These are phyloP conservation scores for Tortricodes alternella DNA, from an alignment of 2,888 invertebrate genomes.

Conservation along the genomic window DNA sequence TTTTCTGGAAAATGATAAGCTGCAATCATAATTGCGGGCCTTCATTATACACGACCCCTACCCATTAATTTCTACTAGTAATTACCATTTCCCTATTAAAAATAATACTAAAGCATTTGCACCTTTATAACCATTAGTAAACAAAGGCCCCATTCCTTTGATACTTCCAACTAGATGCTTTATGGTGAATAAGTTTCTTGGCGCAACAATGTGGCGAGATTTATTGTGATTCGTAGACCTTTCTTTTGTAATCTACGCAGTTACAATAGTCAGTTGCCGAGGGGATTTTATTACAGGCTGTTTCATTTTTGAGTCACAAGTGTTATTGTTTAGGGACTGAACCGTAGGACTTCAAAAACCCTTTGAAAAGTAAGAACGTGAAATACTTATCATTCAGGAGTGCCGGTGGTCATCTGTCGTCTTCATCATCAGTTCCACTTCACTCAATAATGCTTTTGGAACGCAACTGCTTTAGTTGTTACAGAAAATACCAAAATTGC, in stretches of 20 bases:
- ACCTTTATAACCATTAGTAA: not conserved
- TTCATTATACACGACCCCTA: slow-evolving; percentile 4
- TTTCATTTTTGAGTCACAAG: too few relatives aligned
- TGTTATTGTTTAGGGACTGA: too few relatives aligned
- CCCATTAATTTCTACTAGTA: not conserved
- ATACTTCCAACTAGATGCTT: too few relatives aligned
- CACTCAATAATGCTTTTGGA: too few relatives aligned
- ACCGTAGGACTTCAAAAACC: too few relatives aligned
- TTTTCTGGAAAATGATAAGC: slow-evolving; percentile 16
- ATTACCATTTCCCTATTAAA: not conserved
- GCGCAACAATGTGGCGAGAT: not conserved
- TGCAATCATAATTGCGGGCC: slow-evolving; percentile 7
- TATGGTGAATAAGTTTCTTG: not conserved
- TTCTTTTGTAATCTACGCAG: not conserved
- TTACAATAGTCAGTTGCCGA: not conserved
- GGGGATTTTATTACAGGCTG: not conserved
- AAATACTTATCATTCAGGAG: too few relatives aligned
- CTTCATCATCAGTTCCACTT: too few relatives aligned
- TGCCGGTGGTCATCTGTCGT: too few relatives aligned
- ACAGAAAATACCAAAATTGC: too few relatives aligned
- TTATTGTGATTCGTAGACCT: not conserved
- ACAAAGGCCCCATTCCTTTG: not conserved
- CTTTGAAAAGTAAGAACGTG: too few relatives aligned
- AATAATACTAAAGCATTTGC: not conserved
- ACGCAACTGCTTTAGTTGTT: too few relatives aligned